A percentile compares a stretch with the other conserved stretches of the same genome.
Conservation (phyloP, 2,113 vertebrate species). For the Amia ocellicauda region DNA sequence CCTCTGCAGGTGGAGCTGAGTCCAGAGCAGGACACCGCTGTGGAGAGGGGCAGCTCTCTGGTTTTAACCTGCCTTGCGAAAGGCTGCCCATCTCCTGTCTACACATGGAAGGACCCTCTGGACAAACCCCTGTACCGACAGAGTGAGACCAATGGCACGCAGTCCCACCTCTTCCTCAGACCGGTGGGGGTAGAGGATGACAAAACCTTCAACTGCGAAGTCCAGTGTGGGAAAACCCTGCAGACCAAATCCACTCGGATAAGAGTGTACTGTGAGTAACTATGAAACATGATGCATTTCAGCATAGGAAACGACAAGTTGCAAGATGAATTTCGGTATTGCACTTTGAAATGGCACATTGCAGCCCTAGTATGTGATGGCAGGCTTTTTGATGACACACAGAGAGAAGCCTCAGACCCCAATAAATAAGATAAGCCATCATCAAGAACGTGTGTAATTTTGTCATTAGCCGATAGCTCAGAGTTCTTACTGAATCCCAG, state of each 20-base stretch:
- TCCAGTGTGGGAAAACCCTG: conserved; percentile 42
- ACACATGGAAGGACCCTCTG: conserved; percentile 46
- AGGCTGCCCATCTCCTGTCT: conserved; percentile 38
- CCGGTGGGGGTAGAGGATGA: conserved; percentile 42
- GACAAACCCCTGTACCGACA: not conserved
- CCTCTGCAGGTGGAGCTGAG: conserved; percentile 47
- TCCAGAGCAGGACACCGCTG: conserved; percentile 17
- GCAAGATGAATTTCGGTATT: too few species aligned
- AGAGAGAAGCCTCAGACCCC: too few species aligned
- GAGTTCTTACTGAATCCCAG: too few species aligned
- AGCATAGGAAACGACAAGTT: too few species aligned
- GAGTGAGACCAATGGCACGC: not conserved
- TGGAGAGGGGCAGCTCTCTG: conserved; percentile 39
- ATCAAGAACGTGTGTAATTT: too few species aligned
- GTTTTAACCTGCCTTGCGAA: conserved; percentile 45
- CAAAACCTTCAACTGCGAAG: conserved; percentile 52
- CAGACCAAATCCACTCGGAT: conserved; percentile 32
- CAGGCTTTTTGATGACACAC: too few species aligned
- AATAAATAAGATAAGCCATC: too few species aligned
- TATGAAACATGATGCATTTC: not conserved
- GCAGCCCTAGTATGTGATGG: too few species aligned
- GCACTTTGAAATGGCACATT: too few species aligned
- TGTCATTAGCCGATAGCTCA: too few species aligned
- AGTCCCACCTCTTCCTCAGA: conserved; percentile 38
- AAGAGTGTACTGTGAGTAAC: conserved; percentile 53